phyloP scores from a whole-genome alignment of 2,797 vertebrate species.

The Chrysocyon brachyurus region DNA sequence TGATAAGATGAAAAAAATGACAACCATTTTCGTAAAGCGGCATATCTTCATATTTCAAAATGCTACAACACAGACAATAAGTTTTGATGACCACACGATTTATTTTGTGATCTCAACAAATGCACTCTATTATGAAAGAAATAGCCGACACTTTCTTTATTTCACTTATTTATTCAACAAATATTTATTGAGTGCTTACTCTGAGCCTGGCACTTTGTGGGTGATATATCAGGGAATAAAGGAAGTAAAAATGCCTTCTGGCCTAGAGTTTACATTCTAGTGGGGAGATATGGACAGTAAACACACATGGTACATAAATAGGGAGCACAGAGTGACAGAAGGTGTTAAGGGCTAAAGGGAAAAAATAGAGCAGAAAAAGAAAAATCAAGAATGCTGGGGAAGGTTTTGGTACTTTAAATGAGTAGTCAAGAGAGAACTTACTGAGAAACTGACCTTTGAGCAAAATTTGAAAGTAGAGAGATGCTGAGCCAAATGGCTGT shows the following conservation, averaged over 20 bases:
- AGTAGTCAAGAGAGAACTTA: background rate
- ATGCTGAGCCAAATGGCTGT: accelerated
- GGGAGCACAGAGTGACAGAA: background rate
- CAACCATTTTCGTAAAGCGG: background rate
- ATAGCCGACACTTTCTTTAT: background rate
- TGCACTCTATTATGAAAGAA: background rate
- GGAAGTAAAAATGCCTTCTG: background rate
- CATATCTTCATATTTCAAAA: constrained; percentile 53
- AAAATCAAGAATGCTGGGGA: accelerated
- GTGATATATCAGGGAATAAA: background rate
- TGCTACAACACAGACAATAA: background rate
- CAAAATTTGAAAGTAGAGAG: background rate
- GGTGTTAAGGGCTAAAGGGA: background rate
- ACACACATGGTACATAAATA: background rate
- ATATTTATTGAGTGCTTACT: background rate
- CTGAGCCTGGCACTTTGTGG: background rate
- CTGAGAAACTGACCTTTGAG: background rate
- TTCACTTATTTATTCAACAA: background rate
- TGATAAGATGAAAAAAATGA: background rate
- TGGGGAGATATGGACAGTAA: background rate
- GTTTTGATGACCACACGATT: background rate
- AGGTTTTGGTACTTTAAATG: background rate
- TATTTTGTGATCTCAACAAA: background rate
- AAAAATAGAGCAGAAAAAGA: background rate
- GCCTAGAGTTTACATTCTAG: background rate